Conservation (phyloP, 2,888 invertebrate genomes). For the Yponomeuta evonymella region DNA sequence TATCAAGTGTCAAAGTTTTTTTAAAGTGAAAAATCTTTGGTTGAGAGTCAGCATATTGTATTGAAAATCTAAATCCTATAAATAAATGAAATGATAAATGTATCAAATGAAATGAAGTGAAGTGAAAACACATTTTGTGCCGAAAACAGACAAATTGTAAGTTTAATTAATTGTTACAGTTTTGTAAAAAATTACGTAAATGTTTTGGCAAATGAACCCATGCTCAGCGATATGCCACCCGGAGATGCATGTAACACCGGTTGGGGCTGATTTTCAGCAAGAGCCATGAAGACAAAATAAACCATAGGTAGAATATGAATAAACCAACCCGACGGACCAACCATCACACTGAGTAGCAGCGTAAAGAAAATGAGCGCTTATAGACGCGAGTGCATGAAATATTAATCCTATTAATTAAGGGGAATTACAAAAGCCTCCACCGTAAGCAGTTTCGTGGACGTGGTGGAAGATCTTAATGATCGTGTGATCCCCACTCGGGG, state of each 20-base stretch:
- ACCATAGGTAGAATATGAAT: no score
- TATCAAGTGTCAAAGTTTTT: no score
- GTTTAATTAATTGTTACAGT: no score
- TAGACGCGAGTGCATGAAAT: constrained; percentile 57
- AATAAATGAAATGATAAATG: no score
- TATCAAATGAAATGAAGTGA: no score
- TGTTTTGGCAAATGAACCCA: neutral
- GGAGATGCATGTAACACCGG: constrained; percentile 5
- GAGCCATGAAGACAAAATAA: neutral
- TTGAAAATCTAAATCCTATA: no score
- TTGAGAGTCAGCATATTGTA: no score
- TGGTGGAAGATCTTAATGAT: constrained; percentile 51
- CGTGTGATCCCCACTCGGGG: constrained; percentile 47
- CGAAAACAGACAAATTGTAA: no score
- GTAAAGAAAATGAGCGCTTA: constrained; percentile 51
- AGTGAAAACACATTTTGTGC: no score
- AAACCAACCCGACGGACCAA: neutral
- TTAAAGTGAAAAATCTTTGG: no score
- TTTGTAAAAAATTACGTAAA: neutral
- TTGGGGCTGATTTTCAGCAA: neutral
- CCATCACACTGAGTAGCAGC: neutral
- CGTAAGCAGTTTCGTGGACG: constrained; percentile 47
- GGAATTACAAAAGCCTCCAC: constrained; percentile 53
- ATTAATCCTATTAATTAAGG: constrained; percentile 62
- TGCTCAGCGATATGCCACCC: no score